phyloP scores from a whole-genome alignment of 2,797 vertebrate species.

The Notolepis coatsorum region DNA sequence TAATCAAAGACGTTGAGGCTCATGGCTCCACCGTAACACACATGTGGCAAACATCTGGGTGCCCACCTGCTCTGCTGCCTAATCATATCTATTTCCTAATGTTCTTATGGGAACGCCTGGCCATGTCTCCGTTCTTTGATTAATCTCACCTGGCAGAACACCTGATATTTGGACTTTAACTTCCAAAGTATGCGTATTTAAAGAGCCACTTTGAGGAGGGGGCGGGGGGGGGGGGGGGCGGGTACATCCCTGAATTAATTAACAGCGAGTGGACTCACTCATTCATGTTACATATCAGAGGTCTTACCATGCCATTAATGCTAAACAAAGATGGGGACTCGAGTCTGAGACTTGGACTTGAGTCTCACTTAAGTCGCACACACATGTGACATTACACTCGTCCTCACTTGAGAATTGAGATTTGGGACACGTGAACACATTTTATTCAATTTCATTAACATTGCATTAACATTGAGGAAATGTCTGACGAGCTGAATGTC shows the following conservation, averaged over 20 bases:
- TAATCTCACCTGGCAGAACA: conserved; percentile 63
- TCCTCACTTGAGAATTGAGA: too few species aligned
- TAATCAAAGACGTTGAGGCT: conserved; percentile 71
- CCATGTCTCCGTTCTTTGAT: conserved; percentile 61
- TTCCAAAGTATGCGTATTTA: conserved; percentile 56
- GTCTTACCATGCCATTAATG: conserved; percentile 14
- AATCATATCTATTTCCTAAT: conserved; percentile 69
- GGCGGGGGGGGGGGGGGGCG: too few species aligned
- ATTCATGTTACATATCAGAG: conserved; percentile 12
- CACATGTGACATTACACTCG: too few species aligned
- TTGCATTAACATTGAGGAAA: too few species aligned
- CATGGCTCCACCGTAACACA: conserved; percentile 65
- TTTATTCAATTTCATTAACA: too few species aligned
- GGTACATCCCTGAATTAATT: conserved; percentile 14
- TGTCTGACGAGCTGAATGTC: too few species aligned
- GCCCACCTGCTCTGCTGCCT: conserved; percentile 65
- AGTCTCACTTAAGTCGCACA: too few species aligned
- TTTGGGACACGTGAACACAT: too few species aligned
- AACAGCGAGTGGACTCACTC: conserved; percentile 19
- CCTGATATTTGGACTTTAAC: conserved; percentile 54
- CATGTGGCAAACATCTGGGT: conserved; percentile 66
- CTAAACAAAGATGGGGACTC: too few species aligned
- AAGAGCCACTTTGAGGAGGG: conserved; percentile 41
- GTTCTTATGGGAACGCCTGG: conserved; percentile 69
- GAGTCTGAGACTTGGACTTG: too few species aligned